Conservation (phyloP, 2,797 vertebrate species). For the Poeciliopsis presidionis region DNA sequence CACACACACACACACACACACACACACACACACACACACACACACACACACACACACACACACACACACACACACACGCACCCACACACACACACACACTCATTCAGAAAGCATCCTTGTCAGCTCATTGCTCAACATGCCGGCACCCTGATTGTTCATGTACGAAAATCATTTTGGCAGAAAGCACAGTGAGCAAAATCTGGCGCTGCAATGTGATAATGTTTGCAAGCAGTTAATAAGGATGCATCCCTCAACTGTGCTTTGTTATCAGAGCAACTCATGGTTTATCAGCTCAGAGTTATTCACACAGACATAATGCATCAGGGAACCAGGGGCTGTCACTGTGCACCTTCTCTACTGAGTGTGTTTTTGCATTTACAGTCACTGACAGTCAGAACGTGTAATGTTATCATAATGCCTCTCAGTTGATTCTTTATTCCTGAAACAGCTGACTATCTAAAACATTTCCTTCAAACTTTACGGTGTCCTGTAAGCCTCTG, state of each 20-base stretch:
- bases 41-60: neutral
- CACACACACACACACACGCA: neutral
- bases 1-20: neutral
- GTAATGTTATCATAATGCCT: constrained; percentile 9
- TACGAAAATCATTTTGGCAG: constrained; percentile 32
- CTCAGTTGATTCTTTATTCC: constrained; percentile 1
- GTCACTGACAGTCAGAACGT: constrained; percentile 11
- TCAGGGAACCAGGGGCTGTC: constrained; percentile 13
- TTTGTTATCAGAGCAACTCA: constrained; percentile 43
- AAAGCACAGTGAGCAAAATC: constrained; percentile 7
- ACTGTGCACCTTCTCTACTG: constrained; percentile 10
- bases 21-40: neutral
- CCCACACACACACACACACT: neutral
- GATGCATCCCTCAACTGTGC: constrained; percentile 17
- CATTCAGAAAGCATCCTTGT: constrained; percentile 6
- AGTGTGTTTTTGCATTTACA: constrained; percentile 11
- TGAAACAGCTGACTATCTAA: constrained; percentile 34
- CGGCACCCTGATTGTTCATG: constrained; percentile 11
- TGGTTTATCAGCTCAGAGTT: constrained; percentile 37
- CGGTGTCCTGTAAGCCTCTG: constrained; percentile 46
- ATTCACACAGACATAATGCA: constrained; percentile 39
- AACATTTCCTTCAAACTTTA: constrained; percentile 22
- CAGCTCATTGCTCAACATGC: constrained; percentile 6
- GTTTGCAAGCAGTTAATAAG: constrained; percentile 47
- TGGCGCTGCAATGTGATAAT: constrained; percentile 18